Evolutionary conservation across 2,113 vertebrate genomes (phyloP).

Genomic region (Eurypyga helias): DNA sequence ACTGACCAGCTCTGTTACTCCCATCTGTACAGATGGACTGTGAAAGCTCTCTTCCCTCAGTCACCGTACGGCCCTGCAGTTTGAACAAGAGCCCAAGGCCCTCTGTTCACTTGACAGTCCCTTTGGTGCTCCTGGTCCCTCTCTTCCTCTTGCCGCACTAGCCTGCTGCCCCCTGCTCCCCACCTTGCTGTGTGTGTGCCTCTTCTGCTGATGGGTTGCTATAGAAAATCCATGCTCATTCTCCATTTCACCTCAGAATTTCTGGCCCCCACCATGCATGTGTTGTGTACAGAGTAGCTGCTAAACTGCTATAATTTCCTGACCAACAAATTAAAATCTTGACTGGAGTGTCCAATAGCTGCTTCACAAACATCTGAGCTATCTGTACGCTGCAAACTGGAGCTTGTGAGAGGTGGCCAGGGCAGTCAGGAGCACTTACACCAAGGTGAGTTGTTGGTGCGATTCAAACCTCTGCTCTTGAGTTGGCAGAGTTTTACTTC

Average conservation of each 20-base stretch:
- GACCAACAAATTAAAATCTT: not conserved
- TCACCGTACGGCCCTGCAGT: not conserved
- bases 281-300: not conserved
- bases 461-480: not conserved
- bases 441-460: not conserved
- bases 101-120: not conserved
- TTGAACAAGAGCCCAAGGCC: not conserved
- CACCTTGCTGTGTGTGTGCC: not conserved
- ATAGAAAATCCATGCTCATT: not conserved
- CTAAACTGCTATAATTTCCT: not conserved
- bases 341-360: not conserved
- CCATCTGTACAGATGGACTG: not conserved
- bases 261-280: fast-evolving
- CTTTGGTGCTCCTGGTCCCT: not conserved
- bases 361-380: not conserved
- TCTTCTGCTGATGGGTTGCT: not conserved
- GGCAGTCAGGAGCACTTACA: not conserved
- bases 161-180: not conserved
- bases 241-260: not conserved
- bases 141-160: not conserved
- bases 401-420: not conserved
- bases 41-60: not conserved
- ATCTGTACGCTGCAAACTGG: not conserved
- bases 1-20: not conserved
- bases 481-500: not conserved